A percentile compares a stretch with the other conserved stretches of the same genome.
phyloP scores from a whole-genome alignment of 2,888 invertebrate species.

The Rhingia rostrata region DNA sequence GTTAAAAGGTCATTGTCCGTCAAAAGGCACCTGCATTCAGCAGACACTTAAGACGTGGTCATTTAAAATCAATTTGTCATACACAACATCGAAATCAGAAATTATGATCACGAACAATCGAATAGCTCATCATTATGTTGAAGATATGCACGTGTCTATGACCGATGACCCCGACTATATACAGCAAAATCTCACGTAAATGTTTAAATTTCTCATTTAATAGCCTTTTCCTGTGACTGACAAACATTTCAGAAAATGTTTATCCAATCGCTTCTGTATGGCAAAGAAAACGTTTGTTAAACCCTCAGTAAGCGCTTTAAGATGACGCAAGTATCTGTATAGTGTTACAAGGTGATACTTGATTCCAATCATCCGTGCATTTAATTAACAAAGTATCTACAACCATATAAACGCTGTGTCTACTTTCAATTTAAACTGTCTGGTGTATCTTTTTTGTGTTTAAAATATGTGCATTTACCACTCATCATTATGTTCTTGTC shows the following conservation, averaged over 20 bases:
- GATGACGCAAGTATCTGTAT: neutral
- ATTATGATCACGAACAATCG: constrained; percentile 18
- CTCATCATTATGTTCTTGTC: neutral
- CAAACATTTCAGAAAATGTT: too few species aligned
- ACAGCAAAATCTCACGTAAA: neutral
- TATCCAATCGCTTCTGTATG: too few species aligned
- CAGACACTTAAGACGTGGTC: neutral
- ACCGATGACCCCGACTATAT: constrained; percentile 18
- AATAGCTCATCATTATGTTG: constrained; percentile 16
- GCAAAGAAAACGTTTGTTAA: too few species aligned
- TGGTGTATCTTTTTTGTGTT: too few species aligned
- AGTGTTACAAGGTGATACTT: neutral
- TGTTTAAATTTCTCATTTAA: constrained; percentile 20
- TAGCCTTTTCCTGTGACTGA: too few species aligned
- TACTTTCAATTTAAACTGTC: too few species aligned
- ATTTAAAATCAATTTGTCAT: constrained; percentile 23
- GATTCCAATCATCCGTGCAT: constrained; percentile 30
- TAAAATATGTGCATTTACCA: neutral
- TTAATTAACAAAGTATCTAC: neutral
- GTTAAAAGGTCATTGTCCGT: neutral
- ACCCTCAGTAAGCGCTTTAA: too few species aligned
- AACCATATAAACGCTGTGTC: neutral
- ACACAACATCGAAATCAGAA: constrained; percentile 2
- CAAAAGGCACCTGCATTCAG: neutral
- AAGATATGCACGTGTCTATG: constrained; percentile 10